Base-by-base conservation (phyloP, 2,113 vertebrate genomes). In the Microcebus tavaratra region DNA sequence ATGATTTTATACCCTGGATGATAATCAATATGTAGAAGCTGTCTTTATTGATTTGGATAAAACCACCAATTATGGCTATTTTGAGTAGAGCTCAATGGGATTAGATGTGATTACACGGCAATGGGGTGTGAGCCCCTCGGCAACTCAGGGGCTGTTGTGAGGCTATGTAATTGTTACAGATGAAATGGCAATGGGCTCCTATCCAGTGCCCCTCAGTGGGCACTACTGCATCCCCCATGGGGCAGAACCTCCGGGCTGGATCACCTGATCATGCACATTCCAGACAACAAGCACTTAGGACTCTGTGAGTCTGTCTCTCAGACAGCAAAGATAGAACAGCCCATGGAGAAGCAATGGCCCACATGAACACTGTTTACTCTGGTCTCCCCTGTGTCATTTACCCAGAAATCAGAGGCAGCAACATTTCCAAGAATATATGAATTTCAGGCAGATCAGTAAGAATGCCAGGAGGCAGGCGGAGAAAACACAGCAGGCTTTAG, bases 41-140 rank as follows among this genome's bases (percentile, higher is more conserved):
- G 96, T 97, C 93, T 96, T 75, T 96, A 97, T 96, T 98, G 97
- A 97, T 98, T 97, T 96, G 92, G 91, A 98, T 98, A 98, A 98
- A 98, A 98, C 95, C 80, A 96, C 92, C 91, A 98, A 79, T 98
- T 97, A 97, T 31, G 50, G 97, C 96, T 98, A 92, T 97, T 98
- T 97, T 98, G 95, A 98, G 96, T 84, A 97, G 95, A 88, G 36
- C 92, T 98, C 93, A 91, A 61, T 90, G 97, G 96, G 92, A 94
- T 87, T 97, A 84, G 76, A 97, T 97, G 96, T 87, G 92, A 97
- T 98, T 98, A 98, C 81, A 97, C 39, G 72, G 89, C 97, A 98
- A 92, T 57, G 76, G 83, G 18, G 92, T 91, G 55, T 97, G 91
- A 97, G 81, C 68, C 95, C 57, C 25, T 85, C 13, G 3, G 90